Base-by-base conservation (phyloP, 1,140 invertebrate genomes). In the Calosoma granatense region DNA sequence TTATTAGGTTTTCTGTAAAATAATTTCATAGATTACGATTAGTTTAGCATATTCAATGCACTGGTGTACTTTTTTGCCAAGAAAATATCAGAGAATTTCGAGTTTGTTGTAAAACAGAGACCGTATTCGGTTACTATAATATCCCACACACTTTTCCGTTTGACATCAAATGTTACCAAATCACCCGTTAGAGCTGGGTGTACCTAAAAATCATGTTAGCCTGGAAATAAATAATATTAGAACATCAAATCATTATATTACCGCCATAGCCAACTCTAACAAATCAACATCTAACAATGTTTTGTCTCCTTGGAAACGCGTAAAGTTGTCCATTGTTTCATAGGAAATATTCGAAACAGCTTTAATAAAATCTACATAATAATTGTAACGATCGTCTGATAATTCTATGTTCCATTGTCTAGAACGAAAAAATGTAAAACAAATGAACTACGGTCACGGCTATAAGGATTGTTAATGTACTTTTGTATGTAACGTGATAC, bases 81-180 rank as follows among this genome's bases (percentile, higher is more conserved):
- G 41, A 71, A 56, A 47, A 68, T 57, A 43, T 65, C 43, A n/a
- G 61, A 36, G 62, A 69, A 67, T 59, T 63, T 64, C 0, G 76
- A 77, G 62, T 79, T 79, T 54, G 77, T 72, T 0, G 76, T 74
- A 58, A 72, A 70, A 61, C 78, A 80, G 20, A 79, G 68, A 2
- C 78, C 78, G 58, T 78, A 68, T 62, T 80, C 78, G 0, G 77
- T 78, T 68, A 80, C 74, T 6, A 78, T 74, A 9, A 72, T 65
- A 11, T 70, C 63, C 78, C 77, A 80, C 36, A 67, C 60, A 1
- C 60, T 61, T 59, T 66, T 65, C 2, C 57, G 53, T 57, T 66
- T 63, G 2, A 57, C 59, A 54, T 70, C 63, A 51, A 65, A 68
- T 17, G 70, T 70, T 4, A 66, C 62, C 19, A 69, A 56, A 56